Conservation (phyloP, 2,797 vertebrate species). For the Siniperca scherzeri region DNA sequence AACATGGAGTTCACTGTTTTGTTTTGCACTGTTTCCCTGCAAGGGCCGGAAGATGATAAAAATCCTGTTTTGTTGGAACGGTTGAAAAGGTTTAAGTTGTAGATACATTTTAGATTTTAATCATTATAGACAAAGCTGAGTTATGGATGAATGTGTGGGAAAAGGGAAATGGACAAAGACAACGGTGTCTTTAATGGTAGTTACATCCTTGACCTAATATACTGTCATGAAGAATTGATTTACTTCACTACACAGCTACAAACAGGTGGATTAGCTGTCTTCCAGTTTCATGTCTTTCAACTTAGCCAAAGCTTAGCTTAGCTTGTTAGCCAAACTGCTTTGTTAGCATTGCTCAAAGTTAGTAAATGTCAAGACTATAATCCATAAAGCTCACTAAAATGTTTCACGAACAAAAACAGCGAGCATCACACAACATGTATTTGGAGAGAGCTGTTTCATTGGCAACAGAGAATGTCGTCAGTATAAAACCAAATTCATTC, state of each 20-base stretch:
- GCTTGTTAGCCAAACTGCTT: neutral
- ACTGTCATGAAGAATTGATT: neutral
- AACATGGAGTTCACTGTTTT: neutral
- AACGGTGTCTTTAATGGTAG: neutral
- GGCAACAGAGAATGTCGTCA: neutral
- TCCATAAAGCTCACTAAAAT: neutral
- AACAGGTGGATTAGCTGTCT: neutral
- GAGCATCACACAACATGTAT: neutral
- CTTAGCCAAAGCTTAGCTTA: neutral
- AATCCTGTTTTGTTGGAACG: neutral
- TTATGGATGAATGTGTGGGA: neutral
- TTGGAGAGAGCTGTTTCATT: neutral
- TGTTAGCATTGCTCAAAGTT: neutral
- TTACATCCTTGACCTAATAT: conserved; percentile 47
- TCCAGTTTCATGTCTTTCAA: neutral
- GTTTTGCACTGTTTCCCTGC: neutral
- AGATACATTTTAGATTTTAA: neutral
- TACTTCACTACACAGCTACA: neutral
- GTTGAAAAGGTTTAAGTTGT: neutral
- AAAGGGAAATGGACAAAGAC: neutral
- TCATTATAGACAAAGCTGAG: neutral
- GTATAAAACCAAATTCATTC: neutral
- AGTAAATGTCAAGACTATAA: too few relatives aligned
- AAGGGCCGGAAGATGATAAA: neutral
- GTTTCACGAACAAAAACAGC: neutral